phyloP scores from a whole-genome alignment of 2,888 invertebrate genomes.

The Aplocera efformata region DNA sequence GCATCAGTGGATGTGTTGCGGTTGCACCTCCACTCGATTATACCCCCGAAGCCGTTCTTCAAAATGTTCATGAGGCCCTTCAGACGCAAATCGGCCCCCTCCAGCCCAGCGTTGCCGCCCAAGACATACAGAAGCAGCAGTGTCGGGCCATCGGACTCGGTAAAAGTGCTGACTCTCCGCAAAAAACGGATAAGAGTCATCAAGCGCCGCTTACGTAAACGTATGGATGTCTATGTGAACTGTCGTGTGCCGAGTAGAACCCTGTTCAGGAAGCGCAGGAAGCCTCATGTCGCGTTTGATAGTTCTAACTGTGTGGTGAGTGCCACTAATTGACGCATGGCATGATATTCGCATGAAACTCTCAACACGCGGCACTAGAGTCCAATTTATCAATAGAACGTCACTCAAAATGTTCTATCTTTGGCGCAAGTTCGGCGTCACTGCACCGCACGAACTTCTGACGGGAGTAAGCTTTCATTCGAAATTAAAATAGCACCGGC shows the following conservation, averaged over 20 bases:
- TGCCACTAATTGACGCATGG: conserved; percentile 64
- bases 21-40: conserved; percentile 78
- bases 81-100: conserved; percentile 84
- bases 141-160: conserved; percentile 72
- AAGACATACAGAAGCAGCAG: conserved; percentile 74
- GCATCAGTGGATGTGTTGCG: conserved; percentile 74
- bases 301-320: conserved; percentile 77
- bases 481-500: conserved; percentile 74
- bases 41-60: conserved; percentile 81
- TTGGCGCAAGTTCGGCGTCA: conserved; percentile 51
- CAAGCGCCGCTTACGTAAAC: conserved; percentile 65
- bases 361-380: conserved; percentile 38
- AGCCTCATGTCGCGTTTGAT: conserved; percentile 47
- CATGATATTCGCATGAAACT: conserved; percentile 59
- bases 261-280: conserved; percentile 51
- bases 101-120: conserved; percentile 82
- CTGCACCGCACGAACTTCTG: conserved; percentile 70
- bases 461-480: conserved; percentile 63
- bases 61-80: conserved; percentile 84
- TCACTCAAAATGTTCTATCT: conserved; percentile 46
- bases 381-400: conserved; percentile 30
- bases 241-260: conserved; percentile 59
- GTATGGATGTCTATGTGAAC: conserved; percentile 72
- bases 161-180: conserved; percentile 61
- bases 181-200: conserved; percentile 56